phyloP scores from a whole-genome alignment of 1,140 invertebrate genomes.

The Trigoniulus corallinus region DNA sequence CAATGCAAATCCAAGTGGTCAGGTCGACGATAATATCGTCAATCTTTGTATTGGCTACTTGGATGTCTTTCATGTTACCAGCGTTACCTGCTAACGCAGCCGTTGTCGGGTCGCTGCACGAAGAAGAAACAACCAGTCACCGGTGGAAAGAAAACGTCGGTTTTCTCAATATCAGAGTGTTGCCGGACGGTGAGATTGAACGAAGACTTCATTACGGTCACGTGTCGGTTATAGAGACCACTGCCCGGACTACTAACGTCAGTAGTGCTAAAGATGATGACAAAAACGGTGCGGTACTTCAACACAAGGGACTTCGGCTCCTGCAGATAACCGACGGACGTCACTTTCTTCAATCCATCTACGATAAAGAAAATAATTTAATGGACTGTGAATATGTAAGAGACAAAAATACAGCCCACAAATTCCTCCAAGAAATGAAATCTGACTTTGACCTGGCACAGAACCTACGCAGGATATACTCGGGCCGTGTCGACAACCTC shows the following conservation, averaged over 20 bases:
- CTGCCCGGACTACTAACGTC: slow-evolving; percentile 16
- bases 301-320: slow-evolving; percentile 30
- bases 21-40: no score
- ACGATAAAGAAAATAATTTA: slow-evolving; percentile 32
- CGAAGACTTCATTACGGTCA: slow-evolving; percentile 38
- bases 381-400: slow-evolving; percentile 46
- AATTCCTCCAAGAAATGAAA: slow-evolving; percentile 36
- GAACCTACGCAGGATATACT: neutral
- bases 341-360: slow-evolving; percentile 48
- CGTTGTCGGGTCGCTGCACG: no score
- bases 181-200: slow-evolving; percentile 43
- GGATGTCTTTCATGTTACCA: no score
- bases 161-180: neutral
- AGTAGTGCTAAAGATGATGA: neutral
- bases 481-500: neutral
- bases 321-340: slow-evolving; percentile 44
- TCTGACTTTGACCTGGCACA: slow-evolving; percentile 32
- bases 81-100: no score
- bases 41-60: no score
- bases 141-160: no score
- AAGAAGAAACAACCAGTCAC: no score
- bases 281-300: neutral
- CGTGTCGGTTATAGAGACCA: slow-evolving; percentile 43
- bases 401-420: slow-evolving; percentile 29
- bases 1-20: neutral